These are phyloP conservation scores for Mustelus asterias DNA, from an alignment of 2,113 vertebrate species.

Conservation along the genomic window DNA sequence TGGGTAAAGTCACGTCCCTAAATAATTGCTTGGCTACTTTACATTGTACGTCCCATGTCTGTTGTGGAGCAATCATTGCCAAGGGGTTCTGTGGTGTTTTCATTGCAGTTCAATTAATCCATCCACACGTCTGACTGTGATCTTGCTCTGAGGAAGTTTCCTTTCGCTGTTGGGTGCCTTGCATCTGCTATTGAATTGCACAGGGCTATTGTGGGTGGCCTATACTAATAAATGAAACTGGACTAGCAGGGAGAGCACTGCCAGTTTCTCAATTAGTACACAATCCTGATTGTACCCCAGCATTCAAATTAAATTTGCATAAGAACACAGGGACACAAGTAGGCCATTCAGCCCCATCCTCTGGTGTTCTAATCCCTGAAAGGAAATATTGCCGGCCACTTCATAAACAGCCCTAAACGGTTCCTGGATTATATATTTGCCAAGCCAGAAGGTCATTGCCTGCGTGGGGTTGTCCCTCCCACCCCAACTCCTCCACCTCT, in stretches of 20 bases:
- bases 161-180: background rate
- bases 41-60: background rate
- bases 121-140: background rate
- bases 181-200: background rate
- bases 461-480: too few species aligned
- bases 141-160: background rate
- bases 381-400: background rate
- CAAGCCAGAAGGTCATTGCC: background rate
- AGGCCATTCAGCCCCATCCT: background rate
- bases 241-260: background rate
- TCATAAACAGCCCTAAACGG: background rate
- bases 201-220: background rate
- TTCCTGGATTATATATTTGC: background rate
- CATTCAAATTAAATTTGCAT: background rate
- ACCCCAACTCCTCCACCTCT: background rate
- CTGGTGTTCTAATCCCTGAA: background rate
- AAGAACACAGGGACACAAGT: background rate
- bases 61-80: background rate
- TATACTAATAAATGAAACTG: background rate
- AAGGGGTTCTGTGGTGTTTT: background rate
- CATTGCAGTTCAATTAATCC: background rate
- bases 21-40: background rate
- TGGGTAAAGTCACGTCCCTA: constrained; percentile 14
- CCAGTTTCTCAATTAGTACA: background rate
- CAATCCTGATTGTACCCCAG: background rate